Percentiles rank a stretch among this genome's conserved stretches.
Conservation (phyloP, 1,140 invertebrate genomes). For the Schlechtendalia chinensis region DNA sequence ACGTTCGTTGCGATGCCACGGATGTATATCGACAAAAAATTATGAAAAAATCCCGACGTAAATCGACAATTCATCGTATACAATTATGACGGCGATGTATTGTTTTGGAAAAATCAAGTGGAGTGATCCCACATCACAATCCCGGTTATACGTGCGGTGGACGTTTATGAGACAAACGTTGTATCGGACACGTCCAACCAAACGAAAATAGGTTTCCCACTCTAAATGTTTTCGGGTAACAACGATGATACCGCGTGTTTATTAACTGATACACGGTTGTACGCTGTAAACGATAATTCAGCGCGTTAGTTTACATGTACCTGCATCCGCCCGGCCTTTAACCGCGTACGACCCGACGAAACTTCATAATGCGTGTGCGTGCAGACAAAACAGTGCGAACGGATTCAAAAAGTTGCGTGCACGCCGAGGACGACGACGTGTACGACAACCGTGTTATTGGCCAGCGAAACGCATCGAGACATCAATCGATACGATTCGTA, state of each 20-base stretch:
- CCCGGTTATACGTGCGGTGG: no score
- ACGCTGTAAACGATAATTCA: slow-evolving; percentile 42
- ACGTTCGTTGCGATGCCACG: not conserved
- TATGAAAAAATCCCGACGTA: no score
- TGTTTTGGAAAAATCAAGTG: no score
- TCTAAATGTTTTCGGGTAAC: slow-evolving; percentile 24
- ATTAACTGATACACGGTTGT: slow-evolving; percentile 25
- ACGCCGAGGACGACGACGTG: not conserved
- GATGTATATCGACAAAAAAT: not conserved
- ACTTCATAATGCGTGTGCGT: slow-evolving; percentile 13
- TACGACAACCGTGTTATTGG: no score
- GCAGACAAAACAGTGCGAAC: slow-evolving; percentile 9
- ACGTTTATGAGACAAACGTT: no score
- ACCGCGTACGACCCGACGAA: not conserved
- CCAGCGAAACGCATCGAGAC: no score
- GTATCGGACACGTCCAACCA: no score
- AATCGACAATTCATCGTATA: no score
- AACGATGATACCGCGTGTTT: not conserved
- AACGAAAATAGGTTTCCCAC: slow-evolving; percentile 17
- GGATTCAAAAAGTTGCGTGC: slow-evolving; percentile 31
- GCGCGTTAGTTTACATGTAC: slow-evolving; percentile 21
- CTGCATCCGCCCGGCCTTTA: slow-evolving; percentile 20
- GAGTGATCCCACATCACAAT: no score
- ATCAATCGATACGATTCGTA: no score
- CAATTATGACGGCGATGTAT: no score